Evolutionary conservation across 37 sponge, comb jelly and placozoan species (phyloP), one percentile per base, ranked within the genome.

Genomic region (Cliona cf. orientalis): DNA sequence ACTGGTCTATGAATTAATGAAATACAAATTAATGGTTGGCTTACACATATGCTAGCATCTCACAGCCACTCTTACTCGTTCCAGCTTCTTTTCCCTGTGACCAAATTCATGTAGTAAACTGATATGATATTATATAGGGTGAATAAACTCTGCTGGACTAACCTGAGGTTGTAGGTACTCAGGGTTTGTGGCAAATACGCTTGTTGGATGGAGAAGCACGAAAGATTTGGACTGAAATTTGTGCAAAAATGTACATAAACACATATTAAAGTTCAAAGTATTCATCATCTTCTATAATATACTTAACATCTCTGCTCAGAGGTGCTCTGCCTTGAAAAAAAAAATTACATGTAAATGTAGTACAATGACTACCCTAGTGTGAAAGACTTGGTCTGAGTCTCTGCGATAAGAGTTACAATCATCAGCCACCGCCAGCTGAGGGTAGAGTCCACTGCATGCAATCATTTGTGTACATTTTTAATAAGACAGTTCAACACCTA

Each of bases 301-400:
- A 78, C 6, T 5, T 46, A 49, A 74, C 56, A n/a, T n/a, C n/a
- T n/a, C n/a, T n/a, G n/a, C n/a, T n/a, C n/a, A n/a, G n/a, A n/a
- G n/a, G n/a, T n/a, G n/a, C n/a, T n/a, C n/a, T n/a, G n/a, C n/a
- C 34, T 3, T 5, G 37, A 66, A 66, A 66, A 2, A 61, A 22
- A 25, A 9, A 59, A 59, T 4, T 12, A 3, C 28, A 29, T 29
- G 60, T 59, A 29, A 59, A 59, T 29, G 60, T 14, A 3, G 28
- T 4, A 21, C 33, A 6, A 31, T 67, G 17, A 19, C n/a, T 42
- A 87, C 95, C 85, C 91, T 89, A 2, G 92, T 91, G 63, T 94
- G 95, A 69, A 75, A 94, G 38, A 94, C 89, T 81, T 94, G 95
- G 61, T 91, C 91, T 5, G 91, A 91, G 44, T 91, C 95, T 72